phyloP scores from a whole-genome alignment of 1,140 invertebrate species.

The Wiebesia pumilae region DNA sequence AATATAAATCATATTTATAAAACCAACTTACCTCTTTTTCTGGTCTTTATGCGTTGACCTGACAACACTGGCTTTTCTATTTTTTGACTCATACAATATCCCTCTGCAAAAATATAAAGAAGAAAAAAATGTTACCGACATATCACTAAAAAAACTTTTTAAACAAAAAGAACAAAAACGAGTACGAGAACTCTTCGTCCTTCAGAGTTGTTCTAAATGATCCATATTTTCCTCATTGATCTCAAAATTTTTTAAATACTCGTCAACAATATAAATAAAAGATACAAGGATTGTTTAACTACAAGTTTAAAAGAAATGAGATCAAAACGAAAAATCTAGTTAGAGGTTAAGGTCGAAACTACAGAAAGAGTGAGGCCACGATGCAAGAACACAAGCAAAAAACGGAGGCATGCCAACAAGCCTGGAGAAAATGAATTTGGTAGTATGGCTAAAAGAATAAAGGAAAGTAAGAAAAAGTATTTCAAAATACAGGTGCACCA shows the following conservation, averaged over 20 bases:
- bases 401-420: not conserved
- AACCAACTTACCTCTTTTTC: constrained; percentile 92
- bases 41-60: constrained; percentile 99
- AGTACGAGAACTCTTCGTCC: constrained; percentile 45
- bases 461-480: too few species aligned
- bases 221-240: not conserved
- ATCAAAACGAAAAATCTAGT: not conserved
- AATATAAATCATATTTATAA: too few species aligned
- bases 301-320: not conserved
- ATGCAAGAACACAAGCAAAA: not conserved
- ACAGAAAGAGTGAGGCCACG: constrained; percentile 27
- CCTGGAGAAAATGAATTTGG: not conserved
- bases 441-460: too few species aligned
- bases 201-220: not conserved
- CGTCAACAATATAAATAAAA: not conserved
- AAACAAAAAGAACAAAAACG: too few species aligned
- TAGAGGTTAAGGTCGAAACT: constrained; percentile 40
- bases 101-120: constrained; percentile 79
- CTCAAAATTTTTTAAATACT: not conserved
- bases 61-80: constrained; percentile 99
- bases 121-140: not conserved
- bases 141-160: not conserved
- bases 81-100: constrained; percentile 99
- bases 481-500: not conserved
- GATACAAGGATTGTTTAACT: too few species aligned